These are phyloP conservation scores for Pluvianellus socialis DNA, from an alignment of 2,113 vertebrate genomes.

Conservation along the genomic window DNA sequence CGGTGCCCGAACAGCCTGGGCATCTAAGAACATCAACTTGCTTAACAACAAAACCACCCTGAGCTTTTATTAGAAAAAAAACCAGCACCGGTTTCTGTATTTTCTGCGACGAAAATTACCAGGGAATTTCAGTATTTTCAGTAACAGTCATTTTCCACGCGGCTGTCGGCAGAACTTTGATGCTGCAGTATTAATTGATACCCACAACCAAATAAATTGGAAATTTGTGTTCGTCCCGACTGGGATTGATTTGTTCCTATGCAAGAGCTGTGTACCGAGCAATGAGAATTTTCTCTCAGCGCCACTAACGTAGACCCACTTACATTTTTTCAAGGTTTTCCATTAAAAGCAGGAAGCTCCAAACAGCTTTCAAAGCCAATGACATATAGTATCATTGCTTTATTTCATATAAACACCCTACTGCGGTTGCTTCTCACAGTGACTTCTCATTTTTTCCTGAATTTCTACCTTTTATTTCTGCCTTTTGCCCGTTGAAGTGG, in stretches of 20 bases:
- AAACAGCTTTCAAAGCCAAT: not conserved
- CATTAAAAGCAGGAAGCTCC: not conserved
- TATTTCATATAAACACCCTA: not conserved
- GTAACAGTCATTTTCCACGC: not conserved
- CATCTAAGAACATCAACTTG: accelerated
- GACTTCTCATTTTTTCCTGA: too few species aligned
- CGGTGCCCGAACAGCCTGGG: not conserved
- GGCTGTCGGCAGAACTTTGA: not conserved
- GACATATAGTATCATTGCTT: not conserved
- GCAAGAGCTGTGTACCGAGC: accelerated
- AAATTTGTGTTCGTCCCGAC: too few species aligned
- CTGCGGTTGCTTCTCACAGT: too few species aligned
- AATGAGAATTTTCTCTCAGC: not conserved
- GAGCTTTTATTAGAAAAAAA: too few species aligned
- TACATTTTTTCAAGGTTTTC: not conserved
- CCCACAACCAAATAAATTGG: not conserved
- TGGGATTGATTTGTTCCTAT: not conserved
- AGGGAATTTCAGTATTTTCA: not conserved
- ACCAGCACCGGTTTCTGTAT: not conserved
- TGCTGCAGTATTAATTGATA: too few species aligned
- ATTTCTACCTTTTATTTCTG: too few species aligned
- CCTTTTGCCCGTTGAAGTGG: not conserved
- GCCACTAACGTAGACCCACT: not conserved
- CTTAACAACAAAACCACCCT: too few species aligned
- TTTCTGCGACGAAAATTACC: not conserved